A percentile compares a stretch with the other conserved stretches of the same genome.
Evolutionary conservation across 2,888 invertebrate genomes (phyloP).

Genomic region (Entomobrya proxima): DNA sequence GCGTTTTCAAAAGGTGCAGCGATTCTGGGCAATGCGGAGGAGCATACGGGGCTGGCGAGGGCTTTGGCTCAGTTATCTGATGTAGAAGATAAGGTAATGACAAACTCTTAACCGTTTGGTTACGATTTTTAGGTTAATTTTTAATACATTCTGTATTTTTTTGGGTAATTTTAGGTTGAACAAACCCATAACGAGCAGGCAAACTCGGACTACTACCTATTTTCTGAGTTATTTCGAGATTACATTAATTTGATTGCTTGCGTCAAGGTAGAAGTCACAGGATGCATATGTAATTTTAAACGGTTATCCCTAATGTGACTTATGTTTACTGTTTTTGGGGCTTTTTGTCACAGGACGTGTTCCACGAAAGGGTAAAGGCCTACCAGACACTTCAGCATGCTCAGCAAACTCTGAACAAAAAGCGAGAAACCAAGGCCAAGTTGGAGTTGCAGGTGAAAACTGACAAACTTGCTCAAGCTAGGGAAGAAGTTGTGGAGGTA

Average conservation of each 20-base stretch:
- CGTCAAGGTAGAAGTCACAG: slow-evolving; percentile 86
- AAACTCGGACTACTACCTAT: slow-evolving; percentile 93
- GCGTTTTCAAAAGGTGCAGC: slow-evolving; percentile 92
- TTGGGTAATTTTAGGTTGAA: slow-evolving; percentile 83
- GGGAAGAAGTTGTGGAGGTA: slow-evolving; percentile 95
- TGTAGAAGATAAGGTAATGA: slow-evolving; percentile 84
- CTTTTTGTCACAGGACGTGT: slow-evolving; percentile 80
- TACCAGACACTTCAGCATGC: slow-evolving; percentile 99
- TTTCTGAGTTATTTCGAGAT: slow-evolving; percentile 96
- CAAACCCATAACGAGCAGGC: slow-evolving; percentile 93
- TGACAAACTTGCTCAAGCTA: slow-evolving; percentile 92
- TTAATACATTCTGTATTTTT: not conserved
- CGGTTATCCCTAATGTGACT: not conserved
- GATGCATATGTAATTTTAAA: not conserved
- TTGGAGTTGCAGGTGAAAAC: slow-evolving; percentile 91
- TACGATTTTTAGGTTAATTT: not conserved
- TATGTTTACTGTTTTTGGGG: not conserved
- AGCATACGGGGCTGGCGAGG: slow-evolving; percentile 92
- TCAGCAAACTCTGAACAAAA: slow-evolving; percentile 93
- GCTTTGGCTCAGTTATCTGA: slow-evolving; percentile 94
- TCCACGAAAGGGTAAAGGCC: slow-evolving; percentile 86
- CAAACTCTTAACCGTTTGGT: not conserved
- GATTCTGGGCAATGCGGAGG: slow-evolving; percentile 93
- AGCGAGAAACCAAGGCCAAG: slow-evolving; percentile 95
- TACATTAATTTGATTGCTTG: slow-evolving; percentile 94